A percentile compares a stretch with the other conserved stretches of the same genome.
Conservation (phyloP, 2,888 invertebrate genomes). For the Criorhina ranunculi region DNA sequence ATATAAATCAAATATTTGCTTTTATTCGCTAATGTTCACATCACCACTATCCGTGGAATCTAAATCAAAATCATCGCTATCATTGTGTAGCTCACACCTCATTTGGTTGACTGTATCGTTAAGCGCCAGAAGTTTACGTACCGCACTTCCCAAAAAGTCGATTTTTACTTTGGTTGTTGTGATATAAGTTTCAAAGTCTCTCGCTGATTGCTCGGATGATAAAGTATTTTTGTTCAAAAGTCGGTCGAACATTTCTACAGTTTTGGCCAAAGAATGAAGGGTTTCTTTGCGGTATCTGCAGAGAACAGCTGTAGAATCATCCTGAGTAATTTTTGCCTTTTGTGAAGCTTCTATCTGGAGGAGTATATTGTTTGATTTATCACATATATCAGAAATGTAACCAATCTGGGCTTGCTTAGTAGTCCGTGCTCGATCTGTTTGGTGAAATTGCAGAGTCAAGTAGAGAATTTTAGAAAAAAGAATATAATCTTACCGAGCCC, state of each 20-base stretch:
- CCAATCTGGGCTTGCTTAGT: slow-evolving; percentile 76
- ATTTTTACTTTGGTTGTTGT: slow-evolving; percentile 58
- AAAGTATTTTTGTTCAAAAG: slow-evolving; percentile 19
- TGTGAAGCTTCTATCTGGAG: slow-evolving; percentile 80
- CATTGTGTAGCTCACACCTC: slow-evolving; percentile 35
- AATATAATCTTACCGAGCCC: slow-evolving; percentile 79
- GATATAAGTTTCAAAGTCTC: slow-evolving; percentile 73
- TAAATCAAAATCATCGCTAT: slow-evolving; percentile 44
- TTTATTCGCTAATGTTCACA: slow-evolving; percentile 40
- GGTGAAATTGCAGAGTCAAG: not conserved
- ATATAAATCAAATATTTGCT: slow-evolving; percentile 7
- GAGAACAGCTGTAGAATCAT: slow-evolving; percentile 29
- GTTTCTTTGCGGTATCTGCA: slow-evolving; percentile 79
- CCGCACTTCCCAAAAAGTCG: slow-evolving; percentile 80
- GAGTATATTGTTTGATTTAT: slow-evolving; percentile 81
- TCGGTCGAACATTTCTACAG: slow-evolving; percentile 77
- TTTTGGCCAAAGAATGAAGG: slow-evolving; percentile 78
- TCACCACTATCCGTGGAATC: slow-evolving; percentile 40
- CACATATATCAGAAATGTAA: slow-evolving; percentile 80
- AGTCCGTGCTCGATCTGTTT: slow-evolving; percentile 24
- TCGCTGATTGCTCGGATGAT: slow-evolving; percentile 21
- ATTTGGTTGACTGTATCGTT: slow-evolving; percentile 79
- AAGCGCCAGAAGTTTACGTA: slow-evolving; percentile 81
- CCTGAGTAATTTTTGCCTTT: slow-evolving; percentile 35
- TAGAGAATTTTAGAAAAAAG: not conserved